Base-by-base conservation (phyloP, 2,888 invertebrate species). In the Cepaea hortensis region DNA sequence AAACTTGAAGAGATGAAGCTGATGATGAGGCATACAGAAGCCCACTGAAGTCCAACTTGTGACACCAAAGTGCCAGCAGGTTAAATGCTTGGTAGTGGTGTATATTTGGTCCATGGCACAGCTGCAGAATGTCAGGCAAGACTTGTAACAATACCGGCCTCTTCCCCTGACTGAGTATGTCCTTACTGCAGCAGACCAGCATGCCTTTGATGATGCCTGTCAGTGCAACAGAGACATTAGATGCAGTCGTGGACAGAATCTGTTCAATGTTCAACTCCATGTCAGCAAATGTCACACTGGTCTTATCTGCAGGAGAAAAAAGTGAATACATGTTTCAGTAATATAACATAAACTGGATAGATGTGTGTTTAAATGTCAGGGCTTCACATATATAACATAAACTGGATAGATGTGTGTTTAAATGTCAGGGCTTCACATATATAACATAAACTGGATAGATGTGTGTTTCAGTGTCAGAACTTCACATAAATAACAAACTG, bases 1-100 rank as follows among this genome's bases (percentile, higher is more conserved):
- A n/a, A 23, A 1, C 23, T 18, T 20, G 23, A 48, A 11, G 50
- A n/a, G 13, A 18, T 23, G 50, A 23, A n/a, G 11, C 55, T 20
- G 15, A 13, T 23, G 79, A 79, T 23, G 83, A 73, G n/a, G 50
- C 4, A 61, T 62, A 13, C 15, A 70, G 13, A 20, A 62, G 18
- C 65, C 23, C 81, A 46, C 81, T 9, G 11, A 80, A 6, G 7
- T 65, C 70, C 15, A 88, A 73, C 62, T 89, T 88, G 15, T 86
- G 84, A 68, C 48, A 88, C 90, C 90, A 90, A 23, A 87, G 70
- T 65, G 88, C 85, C 50, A 89, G 70, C 5, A 90, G 84, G 50
- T 88, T 88, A n/a, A 89, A 89, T 20, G 88, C 85, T 48, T 87
- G 65, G 61, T 89, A 89, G 70, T 89, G 88, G 13, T 87, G 73